Evolutionary conservation across 2,888 invertebrate species (phyloP), one percentile per base, ranked within the genome.

Genomic region (Melieria omissa): DNA sequence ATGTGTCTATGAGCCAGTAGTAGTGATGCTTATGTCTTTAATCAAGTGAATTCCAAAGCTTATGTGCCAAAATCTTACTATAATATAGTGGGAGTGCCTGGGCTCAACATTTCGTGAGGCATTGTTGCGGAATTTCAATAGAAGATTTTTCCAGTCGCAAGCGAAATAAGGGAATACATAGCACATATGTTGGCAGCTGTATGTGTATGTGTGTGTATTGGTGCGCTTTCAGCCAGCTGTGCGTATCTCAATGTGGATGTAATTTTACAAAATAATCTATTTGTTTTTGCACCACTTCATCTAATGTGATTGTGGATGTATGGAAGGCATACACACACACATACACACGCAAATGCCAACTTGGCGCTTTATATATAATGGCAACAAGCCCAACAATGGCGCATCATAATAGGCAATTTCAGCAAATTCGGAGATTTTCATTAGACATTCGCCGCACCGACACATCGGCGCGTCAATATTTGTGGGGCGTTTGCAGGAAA

Each of bases 41-140:
- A 70, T 70, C 60, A 64, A 64, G 57, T 70, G 64, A 64, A 65
- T 65, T 65, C 65, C 64, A 64, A 63, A 69, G 62, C 61, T 63
- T 69, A 62, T 69, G 55, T 55, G 69, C 54, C 61, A 69, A 62
- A 69, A 61, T 52, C 29, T 29, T 29, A 29, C 29, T 29, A 29
- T 29, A 29, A 29, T 29, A 29, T 29, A 29, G 29, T 29, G 3
- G 29, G 29, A 29, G 29, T 29, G 29, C 29, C 29, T 2, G 29
- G 29, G 29, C 29, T 29, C 29, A 29, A 2, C 29, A 29, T 29
- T 3, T 29, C 29, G 29, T 29, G 29, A 62, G 49, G 58, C 44
- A 49, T 69, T 62, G 62, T 69, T 69, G 16, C 29, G 69, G 52
- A 41, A 62, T 69, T 62, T 55, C 52, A 69, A 46, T 62, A 45